Base-by-base conservation (phyloP, 2,888 invertebrate species). In the Conus canariensis region DNA sequence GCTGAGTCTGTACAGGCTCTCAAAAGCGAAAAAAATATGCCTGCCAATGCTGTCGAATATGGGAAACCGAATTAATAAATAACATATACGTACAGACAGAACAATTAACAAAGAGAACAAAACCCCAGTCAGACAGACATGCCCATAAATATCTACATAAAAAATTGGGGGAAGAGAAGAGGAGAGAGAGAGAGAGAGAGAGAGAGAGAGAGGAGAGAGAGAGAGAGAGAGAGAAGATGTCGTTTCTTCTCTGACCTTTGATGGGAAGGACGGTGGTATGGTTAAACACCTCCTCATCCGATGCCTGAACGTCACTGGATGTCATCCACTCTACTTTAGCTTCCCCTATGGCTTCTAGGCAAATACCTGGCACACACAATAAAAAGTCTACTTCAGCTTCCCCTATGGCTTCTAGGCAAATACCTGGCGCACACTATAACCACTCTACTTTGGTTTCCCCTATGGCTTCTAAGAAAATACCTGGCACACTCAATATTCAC, bases 271-370 rank as follows among this genome's bases (percentile, higher is more conserved):
- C 94, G 45, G 95, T 94, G 64, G 95, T 95, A 91, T 95, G 94
- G 91, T 95, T 95, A 90, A 95, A 95, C 74, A 95, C 94, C 90
- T 95, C 95, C 91, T 95, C 95, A 91, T 95, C 95, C 9, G 95
- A 95, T 19, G 95, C 95, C 92, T 95, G 95, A 16, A 95, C 94
- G 89, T 95, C 95, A 93, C 95, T 95, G 45, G 95, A 95, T 30
- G 95, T 95, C 95, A 95, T 94, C 95, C 95, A 95, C 64, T 64
- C 64, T 16, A 64, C 64, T 16, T 64, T 64, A 16, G 95, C 95
- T 88, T 95, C 95, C 56, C 95, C 95, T 16, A 95, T 93, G 12
- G 95, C 95, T 89, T 95, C 95, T 87, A 95, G 92, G 91, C 95
- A 95, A 59, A 95, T 94, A 92, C 95, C 95, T 95, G 3, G 3